Evolutionary conservation across 37 sponge, comb jelly and placozoan genomes (phyloP).

Genomic region (Chondrilla cf. caribensis): DNA sequence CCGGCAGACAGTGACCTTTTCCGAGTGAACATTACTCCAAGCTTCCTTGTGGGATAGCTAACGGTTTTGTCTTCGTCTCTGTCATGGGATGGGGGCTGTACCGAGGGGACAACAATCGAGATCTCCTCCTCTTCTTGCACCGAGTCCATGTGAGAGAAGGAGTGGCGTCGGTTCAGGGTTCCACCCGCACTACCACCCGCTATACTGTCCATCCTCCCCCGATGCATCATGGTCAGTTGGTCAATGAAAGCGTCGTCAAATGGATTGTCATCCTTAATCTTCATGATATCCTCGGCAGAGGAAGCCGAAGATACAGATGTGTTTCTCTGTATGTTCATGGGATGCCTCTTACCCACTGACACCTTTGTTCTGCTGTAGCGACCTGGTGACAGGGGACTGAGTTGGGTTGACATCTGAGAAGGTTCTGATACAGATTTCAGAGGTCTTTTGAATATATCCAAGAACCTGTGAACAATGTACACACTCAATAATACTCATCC

Average conservation of each 20-base stretch:
- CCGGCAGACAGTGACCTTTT: neutral
- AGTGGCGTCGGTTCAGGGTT: neutral
- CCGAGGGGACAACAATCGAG: neutral
- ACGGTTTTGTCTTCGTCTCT: too few species aligned
- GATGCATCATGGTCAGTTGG: conserved; percentile 21
- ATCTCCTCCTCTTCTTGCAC: conserved; percentile 1
- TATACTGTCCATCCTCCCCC: conserved; percentile 13
- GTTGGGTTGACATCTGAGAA: neutral
- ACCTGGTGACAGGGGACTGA: conserved; percentile 20
- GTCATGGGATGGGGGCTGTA: too few species aligned
- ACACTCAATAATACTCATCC: too few species aligned
- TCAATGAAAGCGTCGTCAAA: conserved; percentile 52
- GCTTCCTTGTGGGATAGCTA: too few species aligned
- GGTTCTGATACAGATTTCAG: neutral
- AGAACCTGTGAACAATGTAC: neutral
- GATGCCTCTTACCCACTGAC: conserved; percentile 8
- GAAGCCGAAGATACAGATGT: neutral
- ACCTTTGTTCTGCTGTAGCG: conserved; percentile 2
- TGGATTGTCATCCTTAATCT: conserved; percentile 6
- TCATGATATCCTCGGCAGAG: neutral
- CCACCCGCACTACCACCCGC: neutral
- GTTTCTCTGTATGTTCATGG: neutral
- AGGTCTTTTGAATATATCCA: conserved; percentile 5
- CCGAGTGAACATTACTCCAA: neutral
- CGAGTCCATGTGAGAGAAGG: neutral